phyloP scores from a whole-genome alignment of 2,797 vertebrate species.

The Chelmon rostratus region DNA sequence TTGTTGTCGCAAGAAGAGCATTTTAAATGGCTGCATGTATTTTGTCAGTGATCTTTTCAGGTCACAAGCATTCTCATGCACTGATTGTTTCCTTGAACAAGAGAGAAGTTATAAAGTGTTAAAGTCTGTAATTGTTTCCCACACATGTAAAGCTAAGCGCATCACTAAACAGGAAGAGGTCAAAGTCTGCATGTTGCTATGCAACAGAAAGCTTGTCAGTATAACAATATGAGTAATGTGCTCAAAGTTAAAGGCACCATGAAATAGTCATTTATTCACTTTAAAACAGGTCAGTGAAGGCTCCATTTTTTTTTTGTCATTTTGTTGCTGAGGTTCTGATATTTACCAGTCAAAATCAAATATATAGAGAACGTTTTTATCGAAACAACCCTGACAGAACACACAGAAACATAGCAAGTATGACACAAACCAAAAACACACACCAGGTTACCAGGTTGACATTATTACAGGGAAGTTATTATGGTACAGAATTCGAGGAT shows the following conservation, averaged over 20 bases:
- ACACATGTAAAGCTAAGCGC: not conserved
- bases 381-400: not conserved
- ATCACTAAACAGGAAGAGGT: not conserved
- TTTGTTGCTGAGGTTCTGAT: not conserved
- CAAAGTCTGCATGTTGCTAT: not conserved
- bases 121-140: not conserved
- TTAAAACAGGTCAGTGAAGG: not conserved
- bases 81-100: not conserved
- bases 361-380: not conserved
- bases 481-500: not conserved
- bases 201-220: constrained; percentile 1
- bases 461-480: not conserved
- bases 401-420: not conserved
- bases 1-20: not conserved
- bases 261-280: not conserved
- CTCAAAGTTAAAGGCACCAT: not conserved
- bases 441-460: not conserved
- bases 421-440: not conserved
- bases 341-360: not conserved
- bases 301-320: not conserved
- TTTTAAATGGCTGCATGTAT: constrained; percentile 5
- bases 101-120: not conserved
- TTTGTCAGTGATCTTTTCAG: not conserved
- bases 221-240: not conserved
- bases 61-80: not conserved